Percentiles rank a stretch among this genome's conserved stretches.
Conservation (phyloP, 2,888 invertebrate species). For the Synergus umbraculus region DNA sequence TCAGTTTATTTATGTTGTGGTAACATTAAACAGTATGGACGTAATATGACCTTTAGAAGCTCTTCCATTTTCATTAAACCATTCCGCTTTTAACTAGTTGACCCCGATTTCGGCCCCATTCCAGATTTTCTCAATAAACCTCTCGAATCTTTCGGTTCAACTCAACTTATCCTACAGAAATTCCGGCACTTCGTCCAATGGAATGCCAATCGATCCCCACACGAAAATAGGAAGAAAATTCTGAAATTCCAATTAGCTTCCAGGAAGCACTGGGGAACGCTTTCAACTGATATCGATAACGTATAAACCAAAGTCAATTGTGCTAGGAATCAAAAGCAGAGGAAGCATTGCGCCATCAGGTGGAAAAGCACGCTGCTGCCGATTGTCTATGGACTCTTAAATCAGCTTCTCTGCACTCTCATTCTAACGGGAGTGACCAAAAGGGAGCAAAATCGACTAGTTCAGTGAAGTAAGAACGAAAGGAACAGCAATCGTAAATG, state of each 20-base stretch:
- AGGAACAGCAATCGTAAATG: constrained; percentile 61
- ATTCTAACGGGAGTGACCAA: neutral
- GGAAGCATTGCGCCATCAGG: neutral
- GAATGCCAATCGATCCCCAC: neutral
- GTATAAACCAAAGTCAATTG: neutral
- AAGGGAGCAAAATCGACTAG: constrained; percentile 43
- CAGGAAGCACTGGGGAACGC: neutral
- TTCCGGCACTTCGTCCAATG: neutral
- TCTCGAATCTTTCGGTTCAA: neutral
- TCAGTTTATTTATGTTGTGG: neutral
- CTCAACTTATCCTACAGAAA: neutral
- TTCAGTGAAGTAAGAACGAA: constrained; percentile 51
- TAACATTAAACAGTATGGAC: neutral
- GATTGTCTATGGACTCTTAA: constrained; percentile 60
- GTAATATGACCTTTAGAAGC: neutral
- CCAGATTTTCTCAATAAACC: neutral
- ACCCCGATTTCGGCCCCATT: neutral
- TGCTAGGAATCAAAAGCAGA: constrained; percentile 2
- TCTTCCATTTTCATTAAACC: neutral
- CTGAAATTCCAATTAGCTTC: constrained; percentile 13
- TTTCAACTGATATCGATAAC: constrained; percentile 10
- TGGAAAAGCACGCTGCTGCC: constrained; percentile 36
- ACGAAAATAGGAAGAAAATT: neutral
- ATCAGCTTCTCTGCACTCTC: constrained; percentile 42
- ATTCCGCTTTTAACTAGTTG: neutral